phyloP scores from a whole-genome alignment of 1,140 invertebrate species.

The Drosophila bocqueti region DNA sequence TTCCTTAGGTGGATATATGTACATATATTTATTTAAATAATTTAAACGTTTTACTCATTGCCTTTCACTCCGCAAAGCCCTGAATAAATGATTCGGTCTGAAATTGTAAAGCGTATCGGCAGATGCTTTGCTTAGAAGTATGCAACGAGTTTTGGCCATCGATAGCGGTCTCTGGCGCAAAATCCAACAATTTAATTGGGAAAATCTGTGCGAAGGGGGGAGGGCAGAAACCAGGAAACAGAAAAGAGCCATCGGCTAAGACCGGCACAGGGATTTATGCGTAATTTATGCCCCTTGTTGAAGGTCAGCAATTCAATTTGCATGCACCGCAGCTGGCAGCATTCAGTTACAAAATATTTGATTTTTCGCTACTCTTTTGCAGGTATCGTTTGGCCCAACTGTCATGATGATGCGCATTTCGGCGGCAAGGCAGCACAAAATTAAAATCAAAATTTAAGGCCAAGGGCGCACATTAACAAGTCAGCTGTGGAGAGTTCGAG shows the following conservation, averaged over 20 bases:
- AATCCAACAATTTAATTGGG: constrained; percentile 31
- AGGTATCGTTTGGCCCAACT: constrained; percentile 38
- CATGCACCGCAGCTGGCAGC: not conserved
- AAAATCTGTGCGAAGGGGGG: not conserved
- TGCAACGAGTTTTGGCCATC: constrained; percentile 8
- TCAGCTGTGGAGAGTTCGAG: constrained; percentile 12
- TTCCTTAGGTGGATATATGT: not conserved
- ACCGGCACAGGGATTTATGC: not conserved
- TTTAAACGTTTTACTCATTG: not conserved
- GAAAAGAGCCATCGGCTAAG: not conserved
- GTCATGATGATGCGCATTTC: constrained; percentile 44
- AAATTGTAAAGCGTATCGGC: not conserved
- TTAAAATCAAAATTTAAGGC: constrained; percentile 60
- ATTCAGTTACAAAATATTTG: constrained; percentile 1
- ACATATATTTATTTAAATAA: not conserved
- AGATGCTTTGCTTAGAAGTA: constrained; percentile 1
- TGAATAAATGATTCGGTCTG: not conserved
- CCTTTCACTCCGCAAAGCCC: not conserved
- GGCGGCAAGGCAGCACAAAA: constrained; percentile 30
- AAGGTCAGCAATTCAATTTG: not conserved
- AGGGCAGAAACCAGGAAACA: not conserved
- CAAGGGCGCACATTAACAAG: constrained; percentile 19
- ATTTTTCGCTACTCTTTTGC: constrained; percentile 16
- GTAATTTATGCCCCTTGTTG: constrained; percentile 9
- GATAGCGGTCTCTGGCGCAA: not conserved